Percentiles rank a stretch among this genome's conserved stretches.
Evolutionary conservation across 2,888 invertebrate species (phyloP).

Genomic region (Trypoxylon attenuatum): DNA sequence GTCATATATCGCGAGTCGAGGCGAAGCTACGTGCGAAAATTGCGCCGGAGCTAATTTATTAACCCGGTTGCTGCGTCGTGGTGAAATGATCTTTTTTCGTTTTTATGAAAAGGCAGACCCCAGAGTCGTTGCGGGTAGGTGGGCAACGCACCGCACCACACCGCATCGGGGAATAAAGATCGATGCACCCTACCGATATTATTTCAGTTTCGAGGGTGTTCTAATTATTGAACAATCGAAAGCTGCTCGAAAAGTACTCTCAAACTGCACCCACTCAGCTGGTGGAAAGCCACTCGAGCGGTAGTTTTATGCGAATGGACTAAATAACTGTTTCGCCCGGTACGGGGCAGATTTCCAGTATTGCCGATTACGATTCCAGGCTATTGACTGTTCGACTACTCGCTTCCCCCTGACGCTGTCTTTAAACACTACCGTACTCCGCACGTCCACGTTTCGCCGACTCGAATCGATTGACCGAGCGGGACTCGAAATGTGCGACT

Average conservation of each 20-base stretch:
- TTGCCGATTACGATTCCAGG: background rate
- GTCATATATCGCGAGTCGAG: too few relatives aligned
- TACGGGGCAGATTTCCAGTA: background rate
- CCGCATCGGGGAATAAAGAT: background rate
- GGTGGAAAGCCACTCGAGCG: conserved; percentile 7
- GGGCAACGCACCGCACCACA: background rate
- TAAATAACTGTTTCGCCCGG: conserved; percentile 8
- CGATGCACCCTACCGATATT: background rate
- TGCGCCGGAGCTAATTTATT: background rate
- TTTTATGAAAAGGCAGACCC: too few relatives aligned
- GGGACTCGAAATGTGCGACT: too few relatives aligned
- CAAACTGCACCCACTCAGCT: conserved; percentile 1
- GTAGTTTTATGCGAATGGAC: conserved; percentile 10
- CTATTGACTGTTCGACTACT: background rate
- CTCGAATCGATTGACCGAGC: background rate
- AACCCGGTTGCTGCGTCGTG: background rate
- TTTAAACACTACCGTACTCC: background rate
- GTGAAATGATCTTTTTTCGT: background rate
- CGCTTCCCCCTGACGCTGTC: background rate
- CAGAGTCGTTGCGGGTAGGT: background rate
- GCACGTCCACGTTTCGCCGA: background rate
- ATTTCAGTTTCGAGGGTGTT: conserved; percentile 1
- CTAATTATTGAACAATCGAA: conserved; percentile 15
- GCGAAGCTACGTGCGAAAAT: too few relatives aligned
- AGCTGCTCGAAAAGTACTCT: conserved; percentile 10